Evolutionary conservation across 2,888 invertebrate genomes (phyloP), one percentile per base, ranked within the genome.

Genomic region (Luffia ferchaultella): DNA sequence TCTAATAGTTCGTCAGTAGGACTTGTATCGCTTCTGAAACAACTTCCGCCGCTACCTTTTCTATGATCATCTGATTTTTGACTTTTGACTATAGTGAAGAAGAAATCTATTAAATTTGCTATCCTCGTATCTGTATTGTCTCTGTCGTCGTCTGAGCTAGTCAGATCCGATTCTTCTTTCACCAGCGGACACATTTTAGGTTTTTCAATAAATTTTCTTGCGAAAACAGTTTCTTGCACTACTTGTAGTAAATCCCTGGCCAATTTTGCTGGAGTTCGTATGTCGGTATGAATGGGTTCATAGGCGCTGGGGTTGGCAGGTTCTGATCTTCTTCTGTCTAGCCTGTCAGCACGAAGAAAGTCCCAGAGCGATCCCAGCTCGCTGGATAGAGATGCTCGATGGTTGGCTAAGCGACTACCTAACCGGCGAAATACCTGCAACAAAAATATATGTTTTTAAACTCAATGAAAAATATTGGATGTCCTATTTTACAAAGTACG

Each of bases 71-170:
- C 59, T 12, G 42, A 18, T 52, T 54, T 77, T 51, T 84, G 83
- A 55, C 79, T 82, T 57, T 82, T 84, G 0, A 84, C 83, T 47
- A 84, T 79, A 1, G 83, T 82, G 44, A 84, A 84, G 61, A 85
- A 83, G 63, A 84, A 85, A 52, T 85, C 85, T 7, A 85, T 80
- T 3, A 85, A 57, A 55, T 79, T 82, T 1, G 83, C 82, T 17
- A 85, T 78, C 54, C 80, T 68, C 51, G 72, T 68, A 42, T 85
- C 84, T 3, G 67, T 70, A 0, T 70, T 73, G 45, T 45, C 45
- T 30, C 30, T 30, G 20, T 54, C 53, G 16, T 73, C 78, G 17
- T 79, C 77, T 1, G 76, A 76, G 19, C 73, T 73, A 0, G 64
- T 63, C 1, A 83, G 51, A 48, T 76, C 83, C 0, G 80, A 80